Percentiles rank a stretch among this genome's conserved stretches.
Conservation (phyloP, 2,888 invertebrate genomes). For the Nephrotoma appendiculata region DNA sequence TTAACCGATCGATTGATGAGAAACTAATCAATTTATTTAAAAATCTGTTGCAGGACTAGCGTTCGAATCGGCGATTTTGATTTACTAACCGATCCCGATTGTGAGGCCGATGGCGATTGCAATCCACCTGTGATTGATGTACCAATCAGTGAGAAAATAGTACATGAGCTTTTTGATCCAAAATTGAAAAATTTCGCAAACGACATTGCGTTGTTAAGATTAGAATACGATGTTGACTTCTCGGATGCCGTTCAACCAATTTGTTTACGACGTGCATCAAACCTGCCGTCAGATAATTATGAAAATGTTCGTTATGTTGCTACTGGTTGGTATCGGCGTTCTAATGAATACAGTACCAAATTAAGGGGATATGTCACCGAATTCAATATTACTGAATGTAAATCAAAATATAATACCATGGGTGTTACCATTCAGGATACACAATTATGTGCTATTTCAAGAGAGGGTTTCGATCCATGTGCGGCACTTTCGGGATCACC, state of each 20-base stretch:
- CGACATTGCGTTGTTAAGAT: neutral
- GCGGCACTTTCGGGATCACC: conserved; percentile 25
- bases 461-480: conserved; percentile 38
- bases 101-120: conserved; percentile 20
- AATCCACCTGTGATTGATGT: neutral
- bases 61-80: conserved; percentile 37
- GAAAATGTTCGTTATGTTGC: conserved; percentile 35
- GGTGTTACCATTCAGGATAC: conserved; percentile 17
- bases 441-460: conserved; percentile 47
- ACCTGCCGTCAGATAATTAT: conserved; percentile 26
- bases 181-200: neutral
- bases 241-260: conserved; percentile 45
- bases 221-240: conserved; percentile 37
- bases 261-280: conserved; percentile 36
- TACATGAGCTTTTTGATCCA: neutral
- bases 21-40: too few species aligned
- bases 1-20: too few species aligned
- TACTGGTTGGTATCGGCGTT: conserved; percentile 45
- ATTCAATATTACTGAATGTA: neutral
- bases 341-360: conserved; percentile 32
- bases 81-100: conserved; percentile 42
- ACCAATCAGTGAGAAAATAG: neutral
- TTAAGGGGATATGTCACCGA: conserved; percentile 20
- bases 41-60: conserved; percentile 11
- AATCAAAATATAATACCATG: neutral